These are phyloP conservation scores for Bovichtus diacanthus DNA, from an alignment of 2,797 vertebrate genomes.

Conservation along the genomic window DNA sequence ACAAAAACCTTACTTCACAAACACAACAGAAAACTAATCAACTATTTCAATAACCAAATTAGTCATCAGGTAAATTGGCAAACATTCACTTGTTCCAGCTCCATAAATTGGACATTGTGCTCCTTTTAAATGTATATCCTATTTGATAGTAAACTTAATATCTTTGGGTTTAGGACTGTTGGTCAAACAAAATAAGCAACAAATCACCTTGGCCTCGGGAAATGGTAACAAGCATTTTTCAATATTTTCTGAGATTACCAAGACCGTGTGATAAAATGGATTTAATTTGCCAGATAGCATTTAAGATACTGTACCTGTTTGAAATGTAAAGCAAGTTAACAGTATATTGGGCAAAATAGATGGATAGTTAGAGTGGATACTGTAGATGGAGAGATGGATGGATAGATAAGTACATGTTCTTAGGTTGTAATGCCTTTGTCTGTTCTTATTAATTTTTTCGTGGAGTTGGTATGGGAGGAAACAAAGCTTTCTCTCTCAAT, in stretches of 20 bases:
- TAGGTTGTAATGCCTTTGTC: slow-evolving; percentile 25
- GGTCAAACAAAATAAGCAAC: not conserved
- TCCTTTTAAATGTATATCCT: not conserved
- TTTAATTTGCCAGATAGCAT: not conserved
- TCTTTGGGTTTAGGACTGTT: not conserved
- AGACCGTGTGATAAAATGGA: not conserved
- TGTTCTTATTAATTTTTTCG: slow-evolving; percentile 23
- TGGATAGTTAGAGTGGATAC: not conserved
- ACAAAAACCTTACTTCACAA: not conserved
- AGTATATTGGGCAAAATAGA: not conserved
- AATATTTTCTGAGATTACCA: not conserved
- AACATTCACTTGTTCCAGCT: not conserved
- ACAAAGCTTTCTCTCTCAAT: slow-evolving; percentile 26
- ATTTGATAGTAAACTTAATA: not conserved
- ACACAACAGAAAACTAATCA: slow-evolving; percentile 15
- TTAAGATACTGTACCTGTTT: slow-evolving; percentile 3
- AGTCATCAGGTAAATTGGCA: not conserved
- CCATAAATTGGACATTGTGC: not conserved
- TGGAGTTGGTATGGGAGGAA: not conserved
- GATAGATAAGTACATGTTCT: slow-evolving; percentile 28
- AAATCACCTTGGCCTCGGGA: not conserved
- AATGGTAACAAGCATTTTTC: not conserved
- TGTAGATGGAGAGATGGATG: slow-evolving; percentile 12
- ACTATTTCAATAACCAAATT: not conserved
- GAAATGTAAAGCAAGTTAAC: slow-evolving; percentile 17